These are phyloP conservation scores for Drosophila nannoptera DNA, from an alignment of 1,140 invertebrate species.

Conservation along the genomic window DNA sequence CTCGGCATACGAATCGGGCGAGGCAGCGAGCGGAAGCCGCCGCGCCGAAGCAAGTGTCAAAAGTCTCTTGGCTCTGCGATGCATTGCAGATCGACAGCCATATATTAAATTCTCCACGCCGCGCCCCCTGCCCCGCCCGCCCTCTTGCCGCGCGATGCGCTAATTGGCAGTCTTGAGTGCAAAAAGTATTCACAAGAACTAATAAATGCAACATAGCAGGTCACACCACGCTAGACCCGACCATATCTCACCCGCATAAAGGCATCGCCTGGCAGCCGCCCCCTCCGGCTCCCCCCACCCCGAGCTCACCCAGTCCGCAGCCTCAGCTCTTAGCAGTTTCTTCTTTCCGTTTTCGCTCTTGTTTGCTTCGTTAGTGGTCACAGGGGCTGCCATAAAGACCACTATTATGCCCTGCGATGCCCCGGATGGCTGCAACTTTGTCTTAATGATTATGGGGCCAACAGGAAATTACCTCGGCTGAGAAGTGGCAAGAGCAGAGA, in stretches of 20 bases:
- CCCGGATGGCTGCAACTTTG: not conserved
- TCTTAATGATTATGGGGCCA: not conserved
- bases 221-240: not conserved
- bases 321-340: not conserved
- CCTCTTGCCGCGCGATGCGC: not conserved
- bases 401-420: conserved; percentile 17
- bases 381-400: conserved; percentile 29
- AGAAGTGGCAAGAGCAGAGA: no score
- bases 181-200: conserved; percentile 52
- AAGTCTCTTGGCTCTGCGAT: conserved; percentile 45
- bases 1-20: conserved; percentile 28
- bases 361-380: conserved; percentile 9
- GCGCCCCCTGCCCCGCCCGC: not conserved
- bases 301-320: not conserved
- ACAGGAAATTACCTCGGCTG: not conserved
- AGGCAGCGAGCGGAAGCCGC: conserved; percentile 16
- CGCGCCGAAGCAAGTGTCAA: conserved; percentile 49
- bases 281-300: not conserved
- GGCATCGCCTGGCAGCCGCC: not conserved
- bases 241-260: not conserved
- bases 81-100: conserved; percentile 38
- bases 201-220: conserved; percentile 45
- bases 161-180: conserved; percentile 51
- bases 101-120: conserved; percentile 6
- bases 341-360: conserved; percentile 3